Conservation (phyloP, 2,113 vertebrate species). For the Philantomba maxwellii region DNA sequence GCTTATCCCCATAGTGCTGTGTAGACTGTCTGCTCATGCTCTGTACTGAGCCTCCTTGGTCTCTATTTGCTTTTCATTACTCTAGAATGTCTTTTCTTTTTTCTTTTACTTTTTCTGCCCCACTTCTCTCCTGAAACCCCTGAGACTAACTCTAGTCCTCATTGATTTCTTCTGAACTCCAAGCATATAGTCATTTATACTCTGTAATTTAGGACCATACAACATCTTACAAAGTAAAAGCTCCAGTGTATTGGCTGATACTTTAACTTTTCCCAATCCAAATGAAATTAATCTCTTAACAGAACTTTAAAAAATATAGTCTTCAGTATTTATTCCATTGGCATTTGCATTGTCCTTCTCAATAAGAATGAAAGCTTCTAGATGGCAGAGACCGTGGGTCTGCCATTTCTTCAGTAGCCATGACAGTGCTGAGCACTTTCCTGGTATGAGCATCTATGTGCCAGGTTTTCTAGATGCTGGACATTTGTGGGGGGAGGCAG, state of each 20-base stretch:
- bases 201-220: background rate
- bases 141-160: background rate
- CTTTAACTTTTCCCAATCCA: background rate
- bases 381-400: background rate
- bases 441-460: background rate
- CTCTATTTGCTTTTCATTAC: background rate
- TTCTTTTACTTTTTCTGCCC: background rate
- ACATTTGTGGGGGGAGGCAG: background rate
- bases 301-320: background rate
- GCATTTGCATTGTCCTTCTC: background rate
- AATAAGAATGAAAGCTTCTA: background rate
- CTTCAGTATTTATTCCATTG: background rate
- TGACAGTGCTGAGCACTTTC: background rate
- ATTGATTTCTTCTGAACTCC: conserved; percentile 3
- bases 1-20: background rate
- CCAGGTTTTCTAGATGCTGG: background rate
- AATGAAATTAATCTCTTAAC: background rate
- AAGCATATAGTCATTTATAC: background rate
- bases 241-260: background rate
- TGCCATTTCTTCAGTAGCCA: background rate
- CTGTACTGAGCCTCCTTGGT: background rate
- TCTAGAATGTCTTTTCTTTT: conserved; percentile 2
- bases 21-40: background rate
- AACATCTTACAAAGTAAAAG: conserved; percentile 21
- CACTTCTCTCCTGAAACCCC: background rate